Evolutionary conservation across 2,797 vertebrate genomes (phyloP), one percentile per base, ranked within the genome.

Genomic region (Lepilemur ruficaudatus): DNA sequence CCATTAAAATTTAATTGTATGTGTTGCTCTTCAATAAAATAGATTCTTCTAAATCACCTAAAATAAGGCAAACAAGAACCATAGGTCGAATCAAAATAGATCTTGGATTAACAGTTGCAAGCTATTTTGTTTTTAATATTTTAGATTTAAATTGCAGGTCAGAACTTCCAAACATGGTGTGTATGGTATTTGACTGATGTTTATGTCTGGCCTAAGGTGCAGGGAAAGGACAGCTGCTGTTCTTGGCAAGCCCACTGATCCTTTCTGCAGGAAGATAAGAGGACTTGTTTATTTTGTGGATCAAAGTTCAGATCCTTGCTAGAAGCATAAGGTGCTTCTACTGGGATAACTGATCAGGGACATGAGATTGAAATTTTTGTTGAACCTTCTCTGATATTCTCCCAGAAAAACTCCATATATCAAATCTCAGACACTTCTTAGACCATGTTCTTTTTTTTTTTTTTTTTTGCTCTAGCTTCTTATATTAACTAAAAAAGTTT

Each of bases 391-490:
- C 69, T 70, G 52, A 67, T 59, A 67, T 46, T 83, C 30, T 28
- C 10, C 35, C 35, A 75, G 48, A 43, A 94, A 57, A 85, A 90
- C 3, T 67, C 46, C 6, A 38, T 50, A 11, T 43, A 79, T 67
- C 23, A 84, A 90, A 88, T 83, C 25, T 90, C n/a, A 86, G 23
- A 92, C 89, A 70, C 23, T 55, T 91, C 57, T 94, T 14, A 92
- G 50, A 89, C 91, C 7, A n/a, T 50, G 6, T 52, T 43, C 25
- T 23, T 30, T 30, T 14, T 61, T 13, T 10, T 82, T 52, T n/a
- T 35, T 65, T 7, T 89, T 55, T 35, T 10, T 32, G 23, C 52
- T 91, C 18, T 11, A 80, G 43, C 5, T 55, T 75, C 82, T 67
- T 76, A 57, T 50, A 84, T 90, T 79, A 91, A 35, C 1, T 38